Conservation (phyloP, 2,888 invertebrate species). For the Sesia bembeciformis region DNA sequence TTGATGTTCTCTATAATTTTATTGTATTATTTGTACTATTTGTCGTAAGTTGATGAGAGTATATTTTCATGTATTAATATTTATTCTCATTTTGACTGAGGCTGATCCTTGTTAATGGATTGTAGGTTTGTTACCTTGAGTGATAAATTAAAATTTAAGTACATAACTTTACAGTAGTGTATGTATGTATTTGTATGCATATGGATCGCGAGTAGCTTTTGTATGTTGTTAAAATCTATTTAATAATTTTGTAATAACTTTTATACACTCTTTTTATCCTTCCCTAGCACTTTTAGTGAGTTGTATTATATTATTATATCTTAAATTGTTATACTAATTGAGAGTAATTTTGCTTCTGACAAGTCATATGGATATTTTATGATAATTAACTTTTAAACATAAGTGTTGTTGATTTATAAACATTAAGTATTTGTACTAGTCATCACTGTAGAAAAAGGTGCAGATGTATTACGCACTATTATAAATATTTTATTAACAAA, state of each 20-base stretch:
- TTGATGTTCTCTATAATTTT: slow-evolving; percentile 23
- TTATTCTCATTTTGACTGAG: slow-evolving; percentile 45
- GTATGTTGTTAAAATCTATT: slow-evolving; percentile 69
- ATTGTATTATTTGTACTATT: slow-evolving; percentile 15
- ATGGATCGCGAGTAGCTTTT: slow-evolving; percentile 61
- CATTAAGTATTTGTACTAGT: too few species aligned
- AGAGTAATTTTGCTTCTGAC: too few species aligned
- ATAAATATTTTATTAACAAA: too few species aligned
- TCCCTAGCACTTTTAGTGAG: slow-evolving; percentile 66
- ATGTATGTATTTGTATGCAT: slow-evolving; percentile 17
- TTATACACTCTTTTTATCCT: slow-evolving; percentile 73
- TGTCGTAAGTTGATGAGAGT: slow-evolving; percentile 28
- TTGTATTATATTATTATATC: background rate
- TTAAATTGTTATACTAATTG: background rate
- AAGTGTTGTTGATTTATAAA: too few species aligned
- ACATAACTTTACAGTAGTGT: slow-evolving; percentile 53
- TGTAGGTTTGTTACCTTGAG: slow-evolving; percentile 42
- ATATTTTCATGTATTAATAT: slow-evolving; percentile 17
- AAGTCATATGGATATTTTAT: too few species aligned
- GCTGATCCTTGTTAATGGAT: slow-evolving; percentile 39
- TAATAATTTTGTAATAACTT: slow-evolving; percentile 69
- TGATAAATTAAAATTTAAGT: slow-evolving; percentile 57
- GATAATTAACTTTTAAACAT: too few species aligned
- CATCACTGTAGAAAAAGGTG: too few species aligned
- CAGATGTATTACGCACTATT: too few species aligned